phyloP scores from a whole-genome alignment of 2,797 vertebrate genomes.

The Heterohyrax brucei region DNA sequence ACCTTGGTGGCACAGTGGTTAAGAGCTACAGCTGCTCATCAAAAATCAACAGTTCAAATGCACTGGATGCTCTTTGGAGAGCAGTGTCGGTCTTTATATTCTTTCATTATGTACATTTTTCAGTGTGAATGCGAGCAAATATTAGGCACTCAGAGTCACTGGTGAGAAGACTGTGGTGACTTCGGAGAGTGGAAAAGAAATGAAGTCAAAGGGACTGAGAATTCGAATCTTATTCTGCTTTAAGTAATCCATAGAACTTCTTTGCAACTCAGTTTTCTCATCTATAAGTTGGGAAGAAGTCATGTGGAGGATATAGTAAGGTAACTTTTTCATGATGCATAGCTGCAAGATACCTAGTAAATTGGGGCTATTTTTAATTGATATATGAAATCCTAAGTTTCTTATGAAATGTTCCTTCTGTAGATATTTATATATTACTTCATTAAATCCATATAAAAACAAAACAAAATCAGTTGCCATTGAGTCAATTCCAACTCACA shows the following conservation, averaged over 20 bases:
- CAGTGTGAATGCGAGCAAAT: neutral
- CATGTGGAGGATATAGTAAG: neutral
- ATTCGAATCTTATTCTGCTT: neutral
- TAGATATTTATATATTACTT: neutral
- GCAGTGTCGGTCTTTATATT: neutral
- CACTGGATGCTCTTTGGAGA: no score
- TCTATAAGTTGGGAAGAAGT: neutral
- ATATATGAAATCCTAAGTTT: neutral
- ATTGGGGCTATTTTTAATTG: neutral
- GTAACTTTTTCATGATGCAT: neutral
- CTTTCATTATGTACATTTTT: neutral
- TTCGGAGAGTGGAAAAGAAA: neutral
- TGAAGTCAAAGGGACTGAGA: neutral
- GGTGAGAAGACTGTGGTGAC: neutral
- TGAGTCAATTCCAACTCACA: no score
- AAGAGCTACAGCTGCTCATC: no score
- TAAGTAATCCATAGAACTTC: neutral
- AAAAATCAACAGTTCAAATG: no score
- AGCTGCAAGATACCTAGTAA: neutral
- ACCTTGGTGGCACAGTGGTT: no score
- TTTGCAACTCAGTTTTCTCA: slow-evolving; percentile 21
- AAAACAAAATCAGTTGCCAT: no score
- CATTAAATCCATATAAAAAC: neutral
- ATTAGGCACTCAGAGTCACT: neutral
- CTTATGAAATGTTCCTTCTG: neutral